phyloP scores from a whole-genome alignment of 2,113 vertebrate genomes.

The Platysteira castanea region DNA sequence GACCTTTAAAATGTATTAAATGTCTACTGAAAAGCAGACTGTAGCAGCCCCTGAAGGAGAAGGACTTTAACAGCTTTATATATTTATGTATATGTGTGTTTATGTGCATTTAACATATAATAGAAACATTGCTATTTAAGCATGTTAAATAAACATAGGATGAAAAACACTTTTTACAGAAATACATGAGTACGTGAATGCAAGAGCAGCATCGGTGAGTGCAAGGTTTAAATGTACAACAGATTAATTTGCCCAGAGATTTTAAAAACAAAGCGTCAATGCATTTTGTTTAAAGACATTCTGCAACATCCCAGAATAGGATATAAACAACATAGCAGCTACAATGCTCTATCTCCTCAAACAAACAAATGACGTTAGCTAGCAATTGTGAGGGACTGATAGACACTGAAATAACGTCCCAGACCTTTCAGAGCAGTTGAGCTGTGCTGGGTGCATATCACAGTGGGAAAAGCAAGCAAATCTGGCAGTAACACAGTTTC shows the following conservation, averaged over 20 bases:
- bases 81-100: neutral
- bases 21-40: neutral
- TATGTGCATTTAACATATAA: neutral
- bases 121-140: neutral
- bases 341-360: neutral
- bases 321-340: neutral
- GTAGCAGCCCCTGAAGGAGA: neutral
- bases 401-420: neutral
- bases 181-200: fast-evolving
- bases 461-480: neutral
- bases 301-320: neutral
- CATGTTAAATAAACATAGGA: neutral
- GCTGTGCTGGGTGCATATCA: neutral
- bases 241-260: neutral
- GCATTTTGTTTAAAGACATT: neutral
- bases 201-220: neutral
- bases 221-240: neutral
- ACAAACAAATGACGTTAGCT: neutral
- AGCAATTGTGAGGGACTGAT: neutral
- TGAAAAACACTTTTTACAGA: neutral
- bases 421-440: neutral
- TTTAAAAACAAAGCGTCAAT: neutral
- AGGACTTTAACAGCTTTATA: neutral
- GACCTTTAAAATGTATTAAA: neutral
- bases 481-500: neutral